Evolutionary conservation across 2,797 vertebrate genomes (phyloP).

Genomic region (Clarias fuscus): DNA sequence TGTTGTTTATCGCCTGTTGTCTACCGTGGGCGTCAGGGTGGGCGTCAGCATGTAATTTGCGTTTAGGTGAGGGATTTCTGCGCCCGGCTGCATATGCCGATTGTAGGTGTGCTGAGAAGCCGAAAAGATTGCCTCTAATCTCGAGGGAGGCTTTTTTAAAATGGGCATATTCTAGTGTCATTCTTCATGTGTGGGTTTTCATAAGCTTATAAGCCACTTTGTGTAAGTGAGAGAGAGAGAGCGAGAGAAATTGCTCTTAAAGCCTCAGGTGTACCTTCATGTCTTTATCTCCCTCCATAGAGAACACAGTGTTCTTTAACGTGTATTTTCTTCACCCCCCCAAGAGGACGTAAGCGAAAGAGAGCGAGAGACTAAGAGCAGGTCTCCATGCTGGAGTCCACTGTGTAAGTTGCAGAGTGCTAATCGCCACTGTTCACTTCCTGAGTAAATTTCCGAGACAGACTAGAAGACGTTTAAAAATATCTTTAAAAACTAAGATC

Average conservation of each 20-base stretch:
- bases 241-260: slow-evolving; percentile 13
- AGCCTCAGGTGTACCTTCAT: slow-evolving; percentile 7
- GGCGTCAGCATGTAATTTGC: slow-evolving; percentile 11
- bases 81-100: neutral
- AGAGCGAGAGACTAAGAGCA: neutral
- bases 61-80: neutral
- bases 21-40: slow-evolving; percentile 1
- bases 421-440: slow-evolving; percentile 16
- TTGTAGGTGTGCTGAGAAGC: neutral
- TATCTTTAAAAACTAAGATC: neutral
- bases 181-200: slow-evolving; percentile 21
- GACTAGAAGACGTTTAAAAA: neutral
- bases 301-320: slow-evolving; percentile 16
- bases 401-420: neutral
- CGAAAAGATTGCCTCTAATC: neutral
- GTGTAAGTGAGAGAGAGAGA: slow-evolving; percentile 5
- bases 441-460: neutral
- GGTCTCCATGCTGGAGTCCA: slow-evolving; percentile 8
- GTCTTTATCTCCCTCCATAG: neutral
- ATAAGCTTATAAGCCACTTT: slow-evolving; percentile 5
- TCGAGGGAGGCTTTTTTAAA: neutral
- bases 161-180: slow-evolving; percentile 1
- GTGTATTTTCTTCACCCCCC: neutral
- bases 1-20: neutral
- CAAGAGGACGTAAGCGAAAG: too few relatives aligned